Base-by-base conservation (phyloP, 2,113 vertebrate species). In the Cyanoramphus novaezelandiae region DNA sequence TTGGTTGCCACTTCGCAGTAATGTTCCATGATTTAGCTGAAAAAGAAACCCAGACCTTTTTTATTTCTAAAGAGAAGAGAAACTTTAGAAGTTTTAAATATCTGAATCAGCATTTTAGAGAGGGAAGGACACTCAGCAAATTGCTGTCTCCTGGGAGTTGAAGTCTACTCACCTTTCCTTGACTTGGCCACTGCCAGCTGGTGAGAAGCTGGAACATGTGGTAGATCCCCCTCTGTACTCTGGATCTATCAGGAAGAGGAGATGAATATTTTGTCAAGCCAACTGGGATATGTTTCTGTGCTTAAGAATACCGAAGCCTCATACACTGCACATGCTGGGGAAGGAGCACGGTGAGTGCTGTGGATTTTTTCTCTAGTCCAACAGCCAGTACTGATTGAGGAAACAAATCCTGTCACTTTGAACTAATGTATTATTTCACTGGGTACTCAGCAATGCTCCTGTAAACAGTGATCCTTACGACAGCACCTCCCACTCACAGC, bases 221-320 rank as follows among this genome's bases (percentile, higher is more conserved):
- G 97, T 39, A 96, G 92, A 88, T 99, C 99, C 70, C 98, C 99
- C 76, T 99, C 99, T 35, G 98, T 99, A 94, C 98, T 99, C 97
- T 99, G 99, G 92, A 99, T 98, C 99, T 99, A 55, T 63, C 53
- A 28, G 81, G 64, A 80, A 96, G 31, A 92, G 59, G 28, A 96
- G 75, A 97, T 25, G 9, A 90, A 33, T 67, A 95, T 62, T 96
- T 97, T 91, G 80, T 96, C 52, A 97, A 63, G 39, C 35, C 70
- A 87, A 39, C 9, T 59, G 46, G 53, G 91, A 65, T 31, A 50
- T 11, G 41, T 24, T 86, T 19, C 37, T 46, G 9, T 50, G 23
- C 44, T 82, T 88, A 65, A 83, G 8, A 71, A 75, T 62, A 21
- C 10, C 25, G 43, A 75, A 84, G 9, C 28, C 52, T 28, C 10